Evolutionary conservation across 1,140 invertebrate genomes (phyloP).

Genomic region (Drosophila orena): DNA sequence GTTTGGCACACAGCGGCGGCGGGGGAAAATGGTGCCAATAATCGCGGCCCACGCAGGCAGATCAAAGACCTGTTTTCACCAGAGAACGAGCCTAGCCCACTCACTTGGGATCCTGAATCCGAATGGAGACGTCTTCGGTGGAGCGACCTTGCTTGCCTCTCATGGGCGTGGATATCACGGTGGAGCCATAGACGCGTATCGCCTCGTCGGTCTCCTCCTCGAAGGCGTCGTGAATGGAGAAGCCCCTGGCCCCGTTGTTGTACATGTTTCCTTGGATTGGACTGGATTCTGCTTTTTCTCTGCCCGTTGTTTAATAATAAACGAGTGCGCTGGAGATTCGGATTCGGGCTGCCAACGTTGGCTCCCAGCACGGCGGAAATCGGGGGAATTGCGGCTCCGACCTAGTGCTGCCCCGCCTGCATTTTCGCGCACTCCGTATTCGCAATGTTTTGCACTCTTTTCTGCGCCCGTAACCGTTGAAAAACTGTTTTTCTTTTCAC

Average conservation of each 20-base stretch:
- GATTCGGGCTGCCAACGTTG: constrained; percentile 61
- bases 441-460: constrained; percentile 29
- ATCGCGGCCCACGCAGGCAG: constrained; percentile 41
- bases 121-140: constrained; percentile 84
- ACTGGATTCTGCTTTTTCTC: constrained; percentile 10
- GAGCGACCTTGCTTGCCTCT: constrained; percentile 85
- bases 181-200: constrained; percentile 91
- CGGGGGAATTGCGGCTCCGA: constrained; percentile 28
- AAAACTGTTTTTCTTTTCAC: constrained; percentile 58
- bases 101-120: constrained; percentile 85
- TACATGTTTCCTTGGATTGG: constrained; percentile 57
- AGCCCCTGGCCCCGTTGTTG: constrained; percentile 84
- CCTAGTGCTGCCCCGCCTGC: constrained; percentile 37
- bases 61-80: constrained; percentile 34
- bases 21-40: constrained; percentile 45
- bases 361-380: constrained; percentile 15
- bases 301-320: constrained; percentile 59
- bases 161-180: constrained; percentile 87
- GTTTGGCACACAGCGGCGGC: constrained; percentile 22
- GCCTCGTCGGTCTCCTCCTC: constrained; percentile 92
- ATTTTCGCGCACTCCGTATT: constrained; percentile 43
- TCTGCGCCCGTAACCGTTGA: constrained; percentile 45
- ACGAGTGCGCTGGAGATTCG: constrained; percentile 11
- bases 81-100: constrained; percentile 24
- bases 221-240: constrained; percentile 93